Base-by-base conservation (phyloP, 2,797 vertebrate genomes). In the Crypturellus tataupa region DNA sequence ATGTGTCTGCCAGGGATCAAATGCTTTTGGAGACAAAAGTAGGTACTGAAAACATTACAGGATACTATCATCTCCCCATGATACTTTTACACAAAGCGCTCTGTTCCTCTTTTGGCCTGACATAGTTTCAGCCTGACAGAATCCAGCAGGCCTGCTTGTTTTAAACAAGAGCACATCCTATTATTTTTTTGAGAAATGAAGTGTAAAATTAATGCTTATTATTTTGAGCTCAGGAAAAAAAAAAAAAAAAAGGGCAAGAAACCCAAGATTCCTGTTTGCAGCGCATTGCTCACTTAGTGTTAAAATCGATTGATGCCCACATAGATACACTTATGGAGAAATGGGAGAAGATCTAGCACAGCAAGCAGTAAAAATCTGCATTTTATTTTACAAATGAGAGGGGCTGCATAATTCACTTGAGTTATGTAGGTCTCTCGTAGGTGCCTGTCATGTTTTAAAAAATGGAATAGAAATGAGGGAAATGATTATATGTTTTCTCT, bases 11-110 rank as follows among this genome's bases (percentile, higher is more conserved):
- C 97, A 97, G 97, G 97, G 98, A 98, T 98, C 98, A 98, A 98
- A 98, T 98, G 98, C 97, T 98, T 97, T 97, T 97, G 97, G 98
- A 98, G 98, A 98, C 98, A 98, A 98, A 98, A 98, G 98, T 98
- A 97, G 96, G 97, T 97, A 94, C 97, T 72, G 97, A 96, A 98
- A 98, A 97, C 97, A 97, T 98, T 98, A 97, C 96, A 97, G 97
- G 98, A 97, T 97, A 96, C 98, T 98, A 93, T 98, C 96, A 98
- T 98, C 98, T 98, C 98, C 79, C 97, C 98, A 98, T 96, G 98
- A 95, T 87, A 97, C 98, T 97, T 97, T 96, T 97, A 97, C 98
- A 98, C 98, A 98, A 98, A 98, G 98, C 97, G 58, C 97, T 97
- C 94, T 92, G 97, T 97, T 97, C 97, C 97, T 97, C 98, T 97